Evolutionary conservation across 2,888 invertebrate species (phyloP).

Genomic region (Rhimphoctona megacephalus): DNA sequence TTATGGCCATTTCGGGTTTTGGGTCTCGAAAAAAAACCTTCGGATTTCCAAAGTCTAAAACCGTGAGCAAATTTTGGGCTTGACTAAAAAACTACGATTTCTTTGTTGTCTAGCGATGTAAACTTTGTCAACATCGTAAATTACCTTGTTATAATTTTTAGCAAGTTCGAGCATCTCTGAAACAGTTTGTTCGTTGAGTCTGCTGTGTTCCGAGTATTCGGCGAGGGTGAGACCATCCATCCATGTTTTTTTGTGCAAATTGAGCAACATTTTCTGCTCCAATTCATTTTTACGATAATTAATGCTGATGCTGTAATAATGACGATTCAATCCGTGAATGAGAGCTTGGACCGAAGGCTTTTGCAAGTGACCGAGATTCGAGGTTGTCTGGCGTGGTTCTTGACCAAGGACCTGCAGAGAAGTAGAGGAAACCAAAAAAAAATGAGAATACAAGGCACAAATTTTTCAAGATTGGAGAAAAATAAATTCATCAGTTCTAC

Average conservation of each 20-base stretch:
- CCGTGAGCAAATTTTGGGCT: too few relatives aligned
- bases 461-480: not conserved
- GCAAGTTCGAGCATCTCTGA: conserved; percentile 98
- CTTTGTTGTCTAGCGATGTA: not conserved
- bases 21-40: too few relatives aligned
- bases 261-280: conserved; percentile 99
- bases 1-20: not conserved
- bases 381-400: conserved; percentile 99
- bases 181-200: conserved; percentile 96
- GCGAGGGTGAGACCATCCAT: conserved; percentile 97
- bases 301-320: conserved; percentile 99
- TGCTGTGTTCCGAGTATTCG: conserved; percentile 97
- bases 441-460: not conserved
- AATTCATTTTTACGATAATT: conserved; percentile 99
- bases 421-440: not conserved
- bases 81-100: not conserved
- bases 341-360: conserved; percentile 99
- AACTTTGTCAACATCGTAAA: not conserved
- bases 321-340: conserved; percentile 99
- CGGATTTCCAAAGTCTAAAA: too few relatives aligned
- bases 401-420: conserved; percentile 90
- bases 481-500: not conserved
- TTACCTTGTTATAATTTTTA: conserved; percentile 97
- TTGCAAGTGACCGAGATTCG: conserved; percentile 98
- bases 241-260: conserved; percentile 99